These are phyloP conservation scores for Oryzias sinensis DNA, from an alignment of 2,797 vertebrate species.

Conservation along the genomic window DNA sequence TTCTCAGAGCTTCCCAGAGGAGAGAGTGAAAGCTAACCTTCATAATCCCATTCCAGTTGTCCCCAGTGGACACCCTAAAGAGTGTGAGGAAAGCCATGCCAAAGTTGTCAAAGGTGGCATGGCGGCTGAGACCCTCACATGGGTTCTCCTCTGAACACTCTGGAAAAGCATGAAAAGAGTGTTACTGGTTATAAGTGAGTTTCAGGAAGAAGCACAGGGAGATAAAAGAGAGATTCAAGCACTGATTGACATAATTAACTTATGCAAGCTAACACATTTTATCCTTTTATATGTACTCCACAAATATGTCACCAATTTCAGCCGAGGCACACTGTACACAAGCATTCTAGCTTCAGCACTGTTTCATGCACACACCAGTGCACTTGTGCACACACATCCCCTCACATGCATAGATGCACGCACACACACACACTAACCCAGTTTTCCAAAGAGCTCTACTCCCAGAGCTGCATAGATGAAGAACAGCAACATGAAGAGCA, in stretches of 20 bases:
- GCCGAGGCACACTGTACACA: conserved; percentile 18
- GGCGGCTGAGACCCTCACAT: conserved; percentile 91
- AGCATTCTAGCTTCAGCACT: conserved; percentile 18
- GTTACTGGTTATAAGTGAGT: conserved; percentile 22
- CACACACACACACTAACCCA: conserved; percentile 83
- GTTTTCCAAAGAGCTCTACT: conserved; percentile 96
- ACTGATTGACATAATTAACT: conserved; percentile 55
- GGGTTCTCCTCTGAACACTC: conserved; percentile 92
- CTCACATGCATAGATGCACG: conserved; percentile 21
- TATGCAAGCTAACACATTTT: conserved; percentile 55
- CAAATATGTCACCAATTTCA: conserved; percentile 49
- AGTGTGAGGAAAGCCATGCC: conserved; percentile 97
- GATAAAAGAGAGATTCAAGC: conserved; percentile 44
- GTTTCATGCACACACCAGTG: conserved; percentile 37
- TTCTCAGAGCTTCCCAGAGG: conserved; percentile 25
- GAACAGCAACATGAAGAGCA: conserved; percentile 99
- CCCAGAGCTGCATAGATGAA: conserved; percentile 99
- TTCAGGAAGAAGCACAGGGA: conserved; percentile 27
- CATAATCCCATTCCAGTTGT: conserved; percentile 99
- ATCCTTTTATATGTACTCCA: conserved; percentile 58
- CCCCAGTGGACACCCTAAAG: conserved; percentile 93
- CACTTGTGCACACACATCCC: conserved; percentile 17
- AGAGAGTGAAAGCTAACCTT: conserved; percentile 80
- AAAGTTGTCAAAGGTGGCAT: conserved; percentile 95
- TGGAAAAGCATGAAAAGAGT: conserved; percentile 50